Evolutionary conservation across 2,113 vertebrate genomes (phyloP).

Genomic region (Colaptes auratus): DNA sequence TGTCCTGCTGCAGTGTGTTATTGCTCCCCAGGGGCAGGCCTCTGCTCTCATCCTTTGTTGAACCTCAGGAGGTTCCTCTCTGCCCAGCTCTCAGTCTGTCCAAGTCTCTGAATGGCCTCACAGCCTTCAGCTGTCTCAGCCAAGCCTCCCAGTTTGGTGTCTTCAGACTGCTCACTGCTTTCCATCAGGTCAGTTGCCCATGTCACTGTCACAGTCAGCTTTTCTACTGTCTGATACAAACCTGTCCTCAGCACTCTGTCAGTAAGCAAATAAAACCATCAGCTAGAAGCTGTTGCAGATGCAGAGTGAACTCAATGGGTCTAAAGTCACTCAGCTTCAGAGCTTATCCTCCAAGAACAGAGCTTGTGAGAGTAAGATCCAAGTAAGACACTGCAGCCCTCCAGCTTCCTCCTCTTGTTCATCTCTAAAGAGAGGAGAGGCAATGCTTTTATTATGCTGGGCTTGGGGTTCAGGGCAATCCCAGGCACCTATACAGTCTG

Average conservation of each 20-base stretch:
- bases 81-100: too few species aligned
- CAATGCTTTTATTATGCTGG: not conserved
- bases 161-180: not conserved
- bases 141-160: too few species aligned
- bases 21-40: too few species aligned
- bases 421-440: not conserved
- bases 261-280: not conserved
- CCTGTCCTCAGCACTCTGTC: not conserved
- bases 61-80: too few species aligned
- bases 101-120: too few species aligned
- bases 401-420: not conserved
- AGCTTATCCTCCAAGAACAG: not conserved
- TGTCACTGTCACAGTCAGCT: not conserved
- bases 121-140: too few species aligned
- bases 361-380: not conserved
- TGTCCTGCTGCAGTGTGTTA: too few species aligned
- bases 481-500: too few species aligned
- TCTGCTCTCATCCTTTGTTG: too few species aligned
- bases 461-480: too few species aligned
- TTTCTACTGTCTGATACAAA: not conserved
- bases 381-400: not conserved
- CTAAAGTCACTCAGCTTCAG: not conserved
- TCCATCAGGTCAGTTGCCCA: not conserved
- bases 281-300: not conserved
- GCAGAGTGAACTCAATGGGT: not conserved